phyloP scores from a whole-genome alignment of 2,113 vertebrate genomes.

The Sapajus apella region DNA sequence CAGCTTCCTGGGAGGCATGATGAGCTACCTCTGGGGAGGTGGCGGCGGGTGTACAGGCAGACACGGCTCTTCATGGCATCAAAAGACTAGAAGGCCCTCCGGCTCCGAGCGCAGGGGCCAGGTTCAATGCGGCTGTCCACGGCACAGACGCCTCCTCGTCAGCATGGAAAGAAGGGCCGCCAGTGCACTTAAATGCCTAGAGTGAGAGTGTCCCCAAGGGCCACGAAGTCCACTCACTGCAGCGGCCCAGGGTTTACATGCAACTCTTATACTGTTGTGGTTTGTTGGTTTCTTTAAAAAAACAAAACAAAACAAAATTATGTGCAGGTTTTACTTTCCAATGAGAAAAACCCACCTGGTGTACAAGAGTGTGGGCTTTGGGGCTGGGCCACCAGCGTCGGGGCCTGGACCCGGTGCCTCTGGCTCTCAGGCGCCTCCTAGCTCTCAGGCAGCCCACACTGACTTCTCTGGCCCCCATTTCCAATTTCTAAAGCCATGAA shows the following conservation, averaged over 20 bases:
- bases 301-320: not conserved
- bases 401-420: fast-evolving
- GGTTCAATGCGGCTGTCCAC: not conserved
- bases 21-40: too few species aligned
- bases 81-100: not conserved
- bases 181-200: fast-evolving
- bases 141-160: fast-evolving
- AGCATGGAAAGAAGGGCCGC: not conserved
- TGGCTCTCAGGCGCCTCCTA: not conserved
- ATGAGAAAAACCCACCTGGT: not conserved
- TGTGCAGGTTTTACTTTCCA: not conserved
- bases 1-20: not conserved
- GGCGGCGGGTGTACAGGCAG: fast-evolving
- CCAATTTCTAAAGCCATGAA: not conserved
- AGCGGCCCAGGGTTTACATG: fast-evolving
- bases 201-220: fast-evolving
- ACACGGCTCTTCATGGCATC: not conserved
- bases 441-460: fast-evolving
- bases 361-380: not conserved
- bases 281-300: not conserved
- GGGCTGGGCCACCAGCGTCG: not conserved
- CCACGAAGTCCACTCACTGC: not conserved
- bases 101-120: fast-evolving
- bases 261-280: not conserved
- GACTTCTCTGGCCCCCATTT: fast-evolving